Percentiles rank a stretch among this genome's conserved stretches.
Conservation (phyloP, 92 coral and sea anemone species). For the Epizoanthus ramosus region DNA sequence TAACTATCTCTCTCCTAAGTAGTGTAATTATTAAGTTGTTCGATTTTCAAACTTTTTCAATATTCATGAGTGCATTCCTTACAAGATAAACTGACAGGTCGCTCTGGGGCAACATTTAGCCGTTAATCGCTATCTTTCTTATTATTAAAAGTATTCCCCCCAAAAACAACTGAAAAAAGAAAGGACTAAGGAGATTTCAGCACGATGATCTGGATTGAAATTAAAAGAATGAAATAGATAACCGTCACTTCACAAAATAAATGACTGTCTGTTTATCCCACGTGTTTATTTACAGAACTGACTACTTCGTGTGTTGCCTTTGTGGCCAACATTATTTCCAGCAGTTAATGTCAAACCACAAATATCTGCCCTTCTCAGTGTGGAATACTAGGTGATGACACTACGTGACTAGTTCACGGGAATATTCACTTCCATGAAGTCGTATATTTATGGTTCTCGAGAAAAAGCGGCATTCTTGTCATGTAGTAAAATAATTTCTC, state of each 20-base stretch:
- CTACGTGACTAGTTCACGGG: not conserved
- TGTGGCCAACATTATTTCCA: not conserved
- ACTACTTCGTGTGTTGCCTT: not conserved
- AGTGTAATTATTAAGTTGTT: not conserved
- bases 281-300: slow-evolving; percentile 56
- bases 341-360: no score
- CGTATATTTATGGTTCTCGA: not conserved
- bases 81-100: no score
- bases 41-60: not conserved
- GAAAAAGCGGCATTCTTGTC: slow-evolving; percentile 19
- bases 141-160: no score
- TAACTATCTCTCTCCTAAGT: not conserved
- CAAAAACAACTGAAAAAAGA: no score
- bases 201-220: not conserved
- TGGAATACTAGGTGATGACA: no score
- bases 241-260: not conserved
- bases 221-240: not conserved
- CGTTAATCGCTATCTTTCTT: no score
- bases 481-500: not conserved
- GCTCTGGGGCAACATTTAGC: no score
- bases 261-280: slow-evolving; percentile 56
- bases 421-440: not conserved
- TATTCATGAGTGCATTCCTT: slow-evolving; percentile 17
- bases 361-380: no score
- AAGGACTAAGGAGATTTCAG: not conserved